Conservation (phyloP, 2,797 vertebrate genomes). For the Clamator glandarius region DNA sequence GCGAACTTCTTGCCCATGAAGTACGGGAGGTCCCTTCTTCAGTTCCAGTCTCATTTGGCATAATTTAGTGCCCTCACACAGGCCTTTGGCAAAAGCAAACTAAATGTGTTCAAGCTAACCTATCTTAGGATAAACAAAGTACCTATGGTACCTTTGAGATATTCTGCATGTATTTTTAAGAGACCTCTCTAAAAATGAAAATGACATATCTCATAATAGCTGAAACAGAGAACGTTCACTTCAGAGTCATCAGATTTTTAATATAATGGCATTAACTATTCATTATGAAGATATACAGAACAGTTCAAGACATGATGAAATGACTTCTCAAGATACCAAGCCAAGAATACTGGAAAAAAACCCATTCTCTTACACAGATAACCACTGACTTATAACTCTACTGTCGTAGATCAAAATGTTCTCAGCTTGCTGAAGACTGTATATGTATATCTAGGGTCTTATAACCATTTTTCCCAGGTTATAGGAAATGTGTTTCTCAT, state of each 20-base stretch:
- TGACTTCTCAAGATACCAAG: background rate
- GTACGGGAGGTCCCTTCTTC: background rate
- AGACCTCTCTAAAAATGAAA: background rate
- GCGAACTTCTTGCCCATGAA: background rate
- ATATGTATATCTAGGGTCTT: background rate
- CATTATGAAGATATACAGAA: background rate
- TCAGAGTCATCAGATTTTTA: background rate
- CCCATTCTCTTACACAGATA: background rate
- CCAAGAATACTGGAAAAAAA: background rate
- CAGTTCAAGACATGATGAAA: background rate
- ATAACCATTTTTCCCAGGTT: background rate
- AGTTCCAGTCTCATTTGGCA: background rate
- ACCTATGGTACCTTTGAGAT: background rate
- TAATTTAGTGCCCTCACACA: background rate
- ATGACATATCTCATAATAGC: background rate
- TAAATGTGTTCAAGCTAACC: background rate
- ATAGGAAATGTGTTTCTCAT: background rate
- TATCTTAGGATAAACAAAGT: background rate
- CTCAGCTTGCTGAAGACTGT: background rate
- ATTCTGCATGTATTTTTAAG: background rate
- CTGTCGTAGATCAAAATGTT: background rate
- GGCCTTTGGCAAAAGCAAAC: background rate
- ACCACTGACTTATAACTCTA: background rate
- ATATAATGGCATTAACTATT: slow-evolving; percentile 23
- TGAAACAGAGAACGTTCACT: background rate